phyloP scores from a whole-genome alignment of 2,888 invertebrate genomes.

The Deilephila porcellus region DNA sequence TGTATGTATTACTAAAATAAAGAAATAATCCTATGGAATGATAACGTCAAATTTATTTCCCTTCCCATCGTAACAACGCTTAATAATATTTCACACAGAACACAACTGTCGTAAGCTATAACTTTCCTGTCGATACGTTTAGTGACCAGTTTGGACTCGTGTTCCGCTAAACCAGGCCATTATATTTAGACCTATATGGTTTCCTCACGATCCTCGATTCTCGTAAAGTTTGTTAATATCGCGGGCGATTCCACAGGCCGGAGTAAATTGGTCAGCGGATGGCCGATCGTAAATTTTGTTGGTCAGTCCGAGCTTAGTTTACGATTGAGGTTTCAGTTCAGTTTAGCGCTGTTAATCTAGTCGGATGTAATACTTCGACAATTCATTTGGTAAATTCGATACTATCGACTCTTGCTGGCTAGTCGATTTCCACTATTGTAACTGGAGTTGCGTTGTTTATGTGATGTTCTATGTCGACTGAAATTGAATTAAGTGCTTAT shows the following conservation, averaged over 20 bases:
- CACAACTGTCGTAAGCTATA: constrained; percentile 25
- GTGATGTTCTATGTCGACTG: neutral
- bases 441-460: neutral
- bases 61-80: neutral
- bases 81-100: constrained; percentile 14
- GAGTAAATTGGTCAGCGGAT: constrained; percentile 39
- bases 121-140: constrained; percentile 26
- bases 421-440: neutral
- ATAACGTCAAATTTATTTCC: neutral
- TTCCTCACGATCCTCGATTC: constrained; percentile 30
- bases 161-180: constrained; percentile 40
- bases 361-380: constrained; percentile 17
- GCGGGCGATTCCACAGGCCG: constrained; percentile 35
- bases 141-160: constrained; percentile 23
- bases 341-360: constrained; percentile 52
- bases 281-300: constrained; percentile 54
- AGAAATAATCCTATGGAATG: too few relatives aligned
- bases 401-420: neutral
- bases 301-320: constrained; percentile 51
- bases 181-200: constrained; percentile 41
- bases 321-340: constrained; percentile 51
- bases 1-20: too few relatives aligned
- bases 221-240: constrained; percentile 11
- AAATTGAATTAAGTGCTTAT: neutral
- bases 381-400: constrained; percentile 26